phyloP scores from a whole-genome alignment of 1,140 invertebrate genomes.

The Triops longicaudatus region DNA sequence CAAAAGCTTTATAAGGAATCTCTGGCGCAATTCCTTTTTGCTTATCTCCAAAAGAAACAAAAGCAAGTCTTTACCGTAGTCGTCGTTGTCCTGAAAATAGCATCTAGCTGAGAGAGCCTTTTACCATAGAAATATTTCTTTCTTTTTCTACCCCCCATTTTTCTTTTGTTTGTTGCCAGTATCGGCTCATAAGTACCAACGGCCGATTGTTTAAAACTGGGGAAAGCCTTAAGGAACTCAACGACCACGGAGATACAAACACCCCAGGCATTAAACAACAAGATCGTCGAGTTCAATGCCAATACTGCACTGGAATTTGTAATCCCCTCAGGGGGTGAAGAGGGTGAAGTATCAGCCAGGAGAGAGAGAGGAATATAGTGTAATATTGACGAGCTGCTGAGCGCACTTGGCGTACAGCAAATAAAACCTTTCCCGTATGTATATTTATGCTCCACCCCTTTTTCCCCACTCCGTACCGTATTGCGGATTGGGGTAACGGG shows the following conservation, averaged over 20 bases:
- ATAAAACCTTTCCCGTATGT: neutral
- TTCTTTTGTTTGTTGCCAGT: neutral
- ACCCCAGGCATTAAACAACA: too few relatives aligned
- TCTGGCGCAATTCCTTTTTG: neutral
- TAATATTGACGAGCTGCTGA: conserved; percentile 15
- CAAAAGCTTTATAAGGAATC: neutral
- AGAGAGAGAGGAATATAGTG: neutral
- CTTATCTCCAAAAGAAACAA: neutral
- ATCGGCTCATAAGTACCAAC: neutral
- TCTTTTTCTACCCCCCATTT: neutral
- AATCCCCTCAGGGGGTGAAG: too few relatives aligned
- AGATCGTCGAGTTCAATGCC: too few relatives aligned
- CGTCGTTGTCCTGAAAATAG: neutral
- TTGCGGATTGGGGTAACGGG: too few relatives aligned
- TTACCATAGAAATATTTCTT: neutral
- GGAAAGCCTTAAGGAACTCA: too few relatives aligned
- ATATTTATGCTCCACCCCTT: neutral
- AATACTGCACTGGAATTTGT: too few relatives aligned
- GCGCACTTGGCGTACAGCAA: neutral
- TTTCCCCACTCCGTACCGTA: neutral
- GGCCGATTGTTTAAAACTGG: too few relatives aligned
- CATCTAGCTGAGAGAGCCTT: neutral
- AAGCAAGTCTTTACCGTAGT: neutral
- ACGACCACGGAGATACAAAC: too few relatives aligned
- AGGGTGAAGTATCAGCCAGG: neutral